A percentile compares a stretch with the other conserved stretches of the same genome.
Conservation (phyloP, 2,797 vertebrate species). For the Lutjanus campechanus region DNA sequence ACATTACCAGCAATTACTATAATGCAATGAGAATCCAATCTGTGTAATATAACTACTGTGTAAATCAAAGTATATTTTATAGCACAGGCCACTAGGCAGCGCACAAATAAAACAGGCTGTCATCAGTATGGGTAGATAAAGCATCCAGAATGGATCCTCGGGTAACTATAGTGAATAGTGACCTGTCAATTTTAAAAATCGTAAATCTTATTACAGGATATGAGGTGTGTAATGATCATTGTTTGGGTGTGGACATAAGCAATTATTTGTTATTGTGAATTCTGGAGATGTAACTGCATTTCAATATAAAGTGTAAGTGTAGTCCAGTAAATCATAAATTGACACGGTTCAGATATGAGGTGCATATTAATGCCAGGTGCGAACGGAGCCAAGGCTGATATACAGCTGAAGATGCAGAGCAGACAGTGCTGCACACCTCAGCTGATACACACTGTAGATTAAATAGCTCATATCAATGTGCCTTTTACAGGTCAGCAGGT, state of each 20-base stretch:
- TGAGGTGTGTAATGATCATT: neutral
- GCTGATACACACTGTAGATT: constrained; percentile 10
- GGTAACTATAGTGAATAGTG: neutral
- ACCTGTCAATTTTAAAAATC: constrained; percentile 10
- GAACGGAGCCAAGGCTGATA: neutral
- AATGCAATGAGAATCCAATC: constrained; percentile 11
- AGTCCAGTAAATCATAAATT: constrained; percentile 11
- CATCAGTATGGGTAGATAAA: constrained; percentile 1
- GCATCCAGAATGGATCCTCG: neutral
- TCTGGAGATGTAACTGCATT: neutral
- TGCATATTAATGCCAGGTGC: neutral
- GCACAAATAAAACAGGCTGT: constrained; percentile 24
- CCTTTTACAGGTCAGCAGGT: constrained; percentile 20
- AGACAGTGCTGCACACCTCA: constrained; percentile 6
- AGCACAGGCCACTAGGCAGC: neutral
- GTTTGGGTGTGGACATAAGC: neutral
- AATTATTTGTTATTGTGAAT: neutral
- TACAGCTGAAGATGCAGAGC: neutral
- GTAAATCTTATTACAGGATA: constrained; percentile 17
- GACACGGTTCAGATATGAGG: constrained; percentile 2
- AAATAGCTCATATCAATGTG: neutral
- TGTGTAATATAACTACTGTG: neutral
- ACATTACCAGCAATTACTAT: constrained; percentile 12
- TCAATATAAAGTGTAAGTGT: constrained; percentile 6
- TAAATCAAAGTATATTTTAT: constrained; percentile 13